These are phyloP conservation scores for Calephelis nemesis DNA, from an alignment of 1,140 invertebrate genomes.

Conservation along the genomic window DNA sequence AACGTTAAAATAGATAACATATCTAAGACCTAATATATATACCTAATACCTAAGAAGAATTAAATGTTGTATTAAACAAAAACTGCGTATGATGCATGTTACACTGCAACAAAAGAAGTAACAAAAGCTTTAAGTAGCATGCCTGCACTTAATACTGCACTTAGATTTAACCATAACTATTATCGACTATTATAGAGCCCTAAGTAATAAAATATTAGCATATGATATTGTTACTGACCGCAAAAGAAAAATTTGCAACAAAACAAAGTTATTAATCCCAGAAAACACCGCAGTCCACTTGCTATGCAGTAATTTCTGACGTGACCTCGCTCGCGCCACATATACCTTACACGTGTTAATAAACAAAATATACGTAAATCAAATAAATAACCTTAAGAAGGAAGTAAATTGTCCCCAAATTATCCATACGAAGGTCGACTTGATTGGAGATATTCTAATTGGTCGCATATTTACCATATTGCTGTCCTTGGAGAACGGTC, in stretches of 20 bases:
- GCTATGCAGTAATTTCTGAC: conserved; percentile 69
- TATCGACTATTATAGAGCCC: too few relatives aligned
- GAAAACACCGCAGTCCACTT: conserved; percentile 70
- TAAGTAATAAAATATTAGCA: not conserved
- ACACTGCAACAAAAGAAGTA: too few relatives aligned
- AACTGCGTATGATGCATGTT: too few relatives aligned
- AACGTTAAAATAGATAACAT: too few relatives aligned
- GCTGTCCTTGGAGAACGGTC: conserved; percentile 58
- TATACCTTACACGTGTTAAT: conserved; percentile 44
- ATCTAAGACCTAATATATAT: too few relatives aligned
- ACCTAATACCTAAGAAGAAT: too few relatives aligned
- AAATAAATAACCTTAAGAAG: conserved; percentile 29
- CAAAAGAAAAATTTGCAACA: conserved; percentile 17
- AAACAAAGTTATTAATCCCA: conserved; percentile 53
- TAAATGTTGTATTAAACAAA: too few relatives aligned
- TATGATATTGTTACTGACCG: not conserved
- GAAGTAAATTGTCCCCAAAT: conserved; percentile 27
- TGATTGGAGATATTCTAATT: conserved; percentile 47
- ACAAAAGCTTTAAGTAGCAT: too few relatives aligned
- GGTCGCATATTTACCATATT: conserved; percentile 52
- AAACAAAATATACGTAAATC: conserved; percentile 31
- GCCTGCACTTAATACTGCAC: conserved; percentile 3
- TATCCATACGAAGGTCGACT: conserved; percentile 37
- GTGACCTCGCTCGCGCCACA: conserved; percentile 62
- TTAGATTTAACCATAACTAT: not conserved